Evolutionary conservation across 2,113 vertebrate genomes (phyloP).

Genomic region (Chloropsis hardwickii): DNA sequence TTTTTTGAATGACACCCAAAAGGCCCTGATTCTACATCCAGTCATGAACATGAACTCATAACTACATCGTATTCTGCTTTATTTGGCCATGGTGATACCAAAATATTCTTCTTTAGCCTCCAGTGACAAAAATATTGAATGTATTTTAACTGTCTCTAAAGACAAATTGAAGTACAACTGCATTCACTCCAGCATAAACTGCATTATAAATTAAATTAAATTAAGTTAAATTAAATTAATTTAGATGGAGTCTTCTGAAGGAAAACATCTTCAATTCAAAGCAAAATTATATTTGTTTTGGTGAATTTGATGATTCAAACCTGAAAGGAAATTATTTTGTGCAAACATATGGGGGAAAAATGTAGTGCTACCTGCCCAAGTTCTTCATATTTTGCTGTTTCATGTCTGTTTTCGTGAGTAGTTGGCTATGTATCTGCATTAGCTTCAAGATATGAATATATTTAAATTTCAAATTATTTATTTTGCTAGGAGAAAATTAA

Average conservation of each 20-base stretch:
- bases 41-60: background rate
- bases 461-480: background rate
- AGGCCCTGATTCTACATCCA: background rate
- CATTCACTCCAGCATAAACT: conserved; percentile 33
- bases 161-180: background rate
- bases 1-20: background rate
- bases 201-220: conserved; percentile 18
- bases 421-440: background rate
- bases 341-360: background rate
- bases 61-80: background rate
- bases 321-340: background rate
- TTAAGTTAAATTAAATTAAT: background rate
- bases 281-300: background rate
- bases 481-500: background rate
- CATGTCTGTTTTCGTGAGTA: background rate
- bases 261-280: background rate
- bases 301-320: background rate
- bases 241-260: background rate
- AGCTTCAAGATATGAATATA: background rate
- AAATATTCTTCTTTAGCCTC: background rate
- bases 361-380: background rate
- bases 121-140: background rate
- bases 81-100: background rate
- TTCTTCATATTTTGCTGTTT: background rate
- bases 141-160: background rate